These are phyloP conservation scores for Telmatochromis brichardi DNA, from an alignment of 2,113 vertebrate species.

Conservation along the genomic window DNA sequence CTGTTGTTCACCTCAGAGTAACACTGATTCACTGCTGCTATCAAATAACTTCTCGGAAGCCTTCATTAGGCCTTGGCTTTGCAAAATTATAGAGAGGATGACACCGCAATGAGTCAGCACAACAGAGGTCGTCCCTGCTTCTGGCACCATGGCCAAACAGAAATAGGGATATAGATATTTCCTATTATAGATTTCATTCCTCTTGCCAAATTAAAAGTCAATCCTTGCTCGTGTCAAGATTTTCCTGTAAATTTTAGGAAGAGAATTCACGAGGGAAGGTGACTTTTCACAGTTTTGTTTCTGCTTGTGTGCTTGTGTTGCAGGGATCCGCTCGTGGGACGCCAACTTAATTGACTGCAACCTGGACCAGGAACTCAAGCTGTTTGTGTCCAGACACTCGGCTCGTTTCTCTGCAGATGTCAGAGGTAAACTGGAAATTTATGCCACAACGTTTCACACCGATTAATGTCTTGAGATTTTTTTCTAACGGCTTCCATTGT, in stretches of 20 bases:
- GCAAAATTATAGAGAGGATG: not conserved
- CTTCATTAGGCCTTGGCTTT: not conserved
- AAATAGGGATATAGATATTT: constrained; percentile 53
- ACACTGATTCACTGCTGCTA: not conserved
- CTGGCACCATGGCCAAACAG: not conserved
- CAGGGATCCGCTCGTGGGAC: constrained; percentile 98
- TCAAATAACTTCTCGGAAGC: not conserved
- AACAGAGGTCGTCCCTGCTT: not conserved
- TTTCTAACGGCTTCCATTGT: not conserved
- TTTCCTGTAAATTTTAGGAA: not conserved
- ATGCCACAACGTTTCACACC: not conserved
- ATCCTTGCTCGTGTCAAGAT: not conserved
- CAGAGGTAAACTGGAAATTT: constrained; percentile 76
- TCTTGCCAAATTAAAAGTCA: constrained; percentile 8
- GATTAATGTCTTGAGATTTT: not conserved
- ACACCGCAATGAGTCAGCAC: constrained; percentile 29
- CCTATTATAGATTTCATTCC: constrained; percentile 49
- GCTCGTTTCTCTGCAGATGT: constrained; percentile 95
- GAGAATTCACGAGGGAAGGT: not conserved
- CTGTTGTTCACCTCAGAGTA: not conserved
- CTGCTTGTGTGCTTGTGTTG: constrained; percentile 7
- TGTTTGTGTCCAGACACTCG: constrained; percentile 96
- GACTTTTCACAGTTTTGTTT: not conserved
- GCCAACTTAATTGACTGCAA: constrained; percentile 92
- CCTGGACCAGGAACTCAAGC: constrained; percentile 95